These are phyloP conservation scores for Leptoteleia sp. DNA, from an alignment of 1,140 invertebrate genomes.

Conservation along the genomic window DNA sequence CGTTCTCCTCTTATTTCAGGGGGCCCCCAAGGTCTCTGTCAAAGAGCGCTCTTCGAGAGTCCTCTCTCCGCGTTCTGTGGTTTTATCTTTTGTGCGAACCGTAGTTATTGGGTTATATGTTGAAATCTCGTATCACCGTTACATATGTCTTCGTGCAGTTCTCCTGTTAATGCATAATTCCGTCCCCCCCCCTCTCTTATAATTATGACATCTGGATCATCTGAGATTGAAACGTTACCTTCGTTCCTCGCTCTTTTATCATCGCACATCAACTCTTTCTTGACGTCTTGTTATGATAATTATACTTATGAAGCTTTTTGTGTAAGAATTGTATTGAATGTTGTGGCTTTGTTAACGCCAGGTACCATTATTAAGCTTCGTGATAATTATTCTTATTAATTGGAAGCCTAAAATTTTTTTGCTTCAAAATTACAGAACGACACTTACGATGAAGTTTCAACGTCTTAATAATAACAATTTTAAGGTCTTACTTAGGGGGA, in stretches of 20 bases:
- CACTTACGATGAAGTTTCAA: background rate
- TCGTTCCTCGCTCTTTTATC: conserved; percentile 10
- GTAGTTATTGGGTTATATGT: conserved; percentile 1
- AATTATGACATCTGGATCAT: conserved; percentile 27
- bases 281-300: conserved; percentile 24
- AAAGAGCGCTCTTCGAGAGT: background rate
- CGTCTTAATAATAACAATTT: no score
- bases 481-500: no score
- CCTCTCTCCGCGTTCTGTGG: conserved; percentile 1
- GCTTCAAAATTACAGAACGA: background rate
- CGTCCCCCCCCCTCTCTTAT: conserved; percentile 1
- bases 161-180: conserved; percentile 19
- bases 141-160: conserved; percentile 5
- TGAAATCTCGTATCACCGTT: conserved; percentile 30
- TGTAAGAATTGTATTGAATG: conserved; percentile 5
- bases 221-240: conserved; percentile 28
- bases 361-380: conserved; percentile 5
- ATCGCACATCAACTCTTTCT: conserved; percentile 23
- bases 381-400: conserved; percentile 16
- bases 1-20: conserved; percentile 14
- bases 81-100: conserved; percentile 8
- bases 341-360: conserved; percentile 4
- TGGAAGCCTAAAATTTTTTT: conserved; percentile 1
- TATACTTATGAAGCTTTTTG: conserved; percentile 22
- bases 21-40: conserved; percentile 14